A percentile compares a stretch with the other conserved stretches of the same genome.
Evolutionary conservation across 2,797 vertebrate species (phyloP).

Genomic region (Spondyliosoma cantharus): DNA sequence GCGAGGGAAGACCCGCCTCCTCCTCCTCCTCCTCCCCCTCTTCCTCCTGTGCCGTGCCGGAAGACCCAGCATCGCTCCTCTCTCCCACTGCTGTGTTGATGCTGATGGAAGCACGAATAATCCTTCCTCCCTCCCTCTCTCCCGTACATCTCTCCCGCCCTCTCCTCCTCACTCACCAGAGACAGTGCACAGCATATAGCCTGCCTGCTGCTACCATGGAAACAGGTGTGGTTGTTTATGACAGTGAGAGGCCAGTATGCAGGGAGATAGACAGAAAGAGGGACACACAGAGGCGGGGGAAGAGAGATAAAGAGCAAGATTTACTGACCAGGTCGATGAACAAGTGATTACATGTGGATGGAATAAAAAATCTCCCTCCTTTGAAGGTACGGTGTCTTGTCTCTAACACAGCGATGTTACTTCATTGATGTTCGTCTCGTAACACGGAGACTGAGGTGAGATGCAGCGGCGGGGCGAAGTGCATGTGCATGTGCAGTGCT

Average conservation of each 20-base stretch:
- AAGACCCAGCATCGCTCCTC: slow-evolving; percentile 72
- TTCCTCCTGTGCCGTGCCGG: slow-evolving; percentile 65
- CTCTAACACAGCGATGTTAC: slow-evolving; percentile 64
- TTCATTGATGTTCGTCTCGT: slow-evolving; percentile 67
- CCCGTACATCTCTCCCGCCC: slow-evolving; percentile 63
- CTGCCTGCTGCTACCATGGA: slow-evolving; percentile 85
- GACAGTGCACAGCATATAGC: slow-evolving; percentile 79
- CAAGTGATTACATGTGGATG: slow-evolving; percentile 76
- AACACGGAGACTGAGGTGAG: slow-evolving; percentile 58
- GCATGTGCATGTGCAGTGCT: slow-evolving; percentile 66
- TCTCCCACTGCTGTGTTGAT: slow-evolving; percentile 67
- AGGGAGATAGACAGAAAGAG: slow-evolving; percentile 71
- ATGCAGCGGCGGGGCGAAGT: slow-evolving; percentile 60
- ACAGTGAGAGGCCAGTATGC: slow-evolving; percentile 80
- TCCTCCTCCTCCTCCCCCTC: slow-evolving; percentile 60
- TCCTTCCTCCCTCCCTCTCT: slow-evolving; percentile 71
- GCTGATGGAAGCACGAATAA: slow-evolving; percentile 80
- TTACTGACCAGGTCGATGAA: slow-evolving; percentile 72
- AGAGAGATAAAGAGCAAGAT: slow-evolving; percentile 71
- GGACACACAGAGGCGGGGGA: slow-evolving; percentile 64
- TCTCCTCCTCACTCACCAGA: slow-evolving; percentile 79
- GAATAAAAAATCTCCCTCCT: slow-evolving; percentile 67
- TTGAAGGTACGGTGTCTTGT: slow-evolving; percentile 74
- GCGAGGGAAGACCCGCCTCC: slow-evolving; percentile 68
- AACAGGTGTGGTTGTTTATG: slow-evolving; percentile 89